These are phyloP conservation scores for Eleginops maclovinus DNA, from an alignment of 2,113 vertebrate species.

Conservation along the genomic window DNA sequence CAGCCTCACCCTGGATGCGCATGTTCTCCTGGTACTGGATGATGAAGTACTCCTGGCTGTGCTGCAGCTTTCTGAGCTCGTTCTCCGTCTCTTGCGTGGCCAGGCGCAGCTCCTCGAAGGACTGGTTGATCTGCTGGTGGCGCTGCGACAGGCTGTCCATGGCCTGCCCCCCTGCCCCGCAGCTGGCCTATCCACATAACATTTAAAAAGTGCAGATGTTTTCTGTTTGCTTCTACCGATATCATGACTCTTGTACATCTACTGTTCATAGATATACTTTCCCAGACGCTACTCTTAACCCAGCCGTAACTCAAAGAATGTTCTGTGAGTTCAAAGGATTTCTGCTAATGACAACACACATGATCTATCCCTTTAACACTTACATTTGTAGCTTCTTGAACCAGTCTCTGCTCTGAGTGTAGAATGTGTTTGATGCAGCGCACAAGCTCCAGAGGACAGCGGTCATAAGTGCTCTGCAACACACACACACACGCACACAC, in stretches of 20 bases:
- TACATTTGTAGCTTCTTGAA: constrained; percentile 93
- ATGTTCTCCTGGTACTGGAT: constrained; percentile 98
- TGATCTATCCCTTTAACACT: constrained; percentile 64
- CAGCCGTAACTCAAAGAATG: neutral
- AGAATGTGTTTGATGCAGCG: constrained; percentile 96
- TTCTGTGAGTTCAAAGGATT: neutral
- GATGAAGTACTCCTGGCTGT: constrained; percentile 97
- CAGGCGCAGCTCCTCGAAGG: constrained; percentile 92
- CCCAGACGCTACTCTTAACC: neutral
- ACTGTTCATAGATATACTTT: neutral
- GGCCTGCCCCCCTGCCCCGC: constrained; percentile 80
- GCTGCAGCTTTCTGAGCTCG: constrained; percentile 93
- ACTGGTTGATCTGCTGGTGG: constrained; percentile 96
- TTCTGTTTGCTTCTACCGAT: neutral
- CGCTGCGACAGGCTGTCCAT: constrained; percentile 93
- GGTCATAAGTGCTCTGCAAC: constrained; percentile 92
- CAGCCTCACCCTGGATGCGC: constrained; percentile 83
- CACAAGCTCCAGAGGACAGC: constrained; percentile 94
- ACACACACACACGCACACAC: constrained; percentile 10
- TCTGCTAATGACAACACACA: neutral
- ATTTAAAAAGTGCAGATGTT: neutral
- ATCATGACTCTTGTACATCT: neutral
- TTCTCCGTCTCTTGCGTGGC: constrained; percentile 93
- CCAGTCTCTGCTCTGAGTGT: constrained; percentile 93
- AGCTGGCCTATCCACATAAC: constrained; percentile 82